phyloP scores from a whole-genome alignment of 2,797 vertebrate species.

The Propithecus perrieri region DNA sequence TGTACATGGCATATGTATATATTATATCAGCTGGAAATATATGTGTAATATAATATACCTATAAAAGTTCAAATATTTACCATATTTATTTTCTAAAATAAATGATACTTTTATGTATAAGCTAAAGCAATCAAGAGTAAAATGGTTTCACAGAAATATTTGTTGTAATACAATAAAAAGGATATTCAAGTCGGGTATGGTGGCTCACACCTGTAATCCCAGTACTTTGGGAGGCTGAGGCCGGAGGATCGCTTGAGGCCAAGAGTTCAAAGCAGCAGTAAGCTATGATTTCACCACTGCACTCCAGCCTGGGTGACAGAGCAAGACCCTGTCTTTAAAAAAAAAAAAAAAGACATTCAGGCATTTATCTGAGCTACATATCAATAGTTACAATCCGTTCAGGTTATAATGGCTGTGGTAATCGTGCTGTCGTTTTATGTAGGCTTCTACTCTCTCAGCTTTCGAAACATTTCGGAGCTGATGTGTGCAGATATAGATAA shows the following conservation, averaged over 20 bases:
- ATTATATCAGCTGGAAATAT: neutral
- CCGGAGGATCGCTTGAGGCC: no score
- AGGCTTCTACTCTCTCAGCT: neutral
- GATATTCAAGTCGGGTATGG: neutral
- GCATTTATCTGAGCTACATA: neutral
- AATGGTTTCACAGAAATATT: neutral
- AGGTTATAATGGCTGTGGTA: neutral
- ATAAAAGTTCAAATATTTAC: conserved; percentile 19
- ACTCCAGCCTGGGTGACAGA: no score
- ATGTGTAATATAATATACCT: neutral
- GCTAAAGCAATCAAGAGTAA: neutral
- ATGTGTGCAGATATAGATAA: neutral
- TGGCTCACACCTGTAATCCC: neutral
- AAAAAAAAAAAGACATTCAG: no score
- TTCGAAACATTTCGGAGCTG: neutral
- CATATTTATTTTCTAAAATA: conserved; percentile 36
- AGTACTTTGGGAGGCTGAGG: neutral
- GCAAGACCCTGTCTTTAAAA: no score
- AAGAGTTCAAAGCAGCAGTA: no score
- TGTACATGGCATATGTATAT: neutral
- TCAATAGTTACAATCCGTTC: neutral
- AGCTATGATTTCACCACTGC: no score
- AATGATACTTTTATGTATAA: conserved; percentile 23
- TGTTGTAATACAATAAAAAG: neutral
- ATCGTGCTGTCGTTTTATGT: neutral